A percentile compares a stretch with the other conserved stretches of the same genome.
Evolutionary conservation across 2,888 invertebrate species (phyloP).

Genomic region (Phaonia tiefii): DNA sequence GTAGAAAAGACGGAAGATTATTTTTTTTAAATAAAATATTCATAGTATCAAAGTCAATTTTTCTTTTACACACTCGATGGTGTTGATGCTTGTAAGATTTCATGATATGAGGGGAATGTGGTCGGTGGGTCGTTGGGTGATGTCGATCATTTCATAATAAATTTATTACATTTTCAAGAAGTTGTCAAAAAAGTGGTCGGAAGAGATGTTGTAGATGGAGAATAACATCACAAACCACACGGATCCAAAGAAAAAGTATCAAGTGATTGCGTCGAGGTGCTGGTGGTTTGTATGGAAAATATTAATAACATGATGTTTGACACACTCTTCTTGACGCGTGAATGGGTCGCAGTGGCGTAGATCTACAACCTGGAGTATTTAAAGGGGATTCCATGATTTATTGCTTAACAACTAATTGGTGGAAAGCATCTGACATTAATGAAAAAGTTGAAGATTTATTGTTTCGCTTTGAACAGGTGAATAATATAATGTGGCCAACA

Average conservation of each 20-base stretch:
- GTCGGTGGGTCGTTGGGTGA: background rate
- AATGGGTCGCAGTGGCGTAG: background rate
- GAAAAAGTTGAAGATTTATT: too few relatives aligned
- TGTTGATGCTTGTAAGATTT: background rate
- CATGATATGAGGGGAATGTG: background rate
- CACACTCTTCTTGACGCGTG: background rate
- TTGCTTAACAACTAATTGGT: background rate
- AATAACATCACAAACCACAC: background rate
- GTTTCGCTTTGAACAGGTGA: too few relatives aligned
- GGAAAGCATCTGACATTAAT: background rate
- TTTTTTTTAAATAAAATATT: background rate
- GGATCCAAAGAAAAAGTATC: background rate
- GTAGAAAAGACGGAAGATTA: background rate
- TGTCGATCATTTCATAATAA: slow-evolving; percentile 25
- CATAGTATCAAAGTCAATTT: too few relatives aligned
- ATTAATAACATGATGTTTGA: slow-evolving; percentile 24
- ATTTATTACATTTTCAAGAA: slow-evolving; percentile 38
- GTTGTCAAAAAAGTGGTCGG: slow-evolving; percentile 35
- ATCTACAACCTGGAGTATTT: background rate
- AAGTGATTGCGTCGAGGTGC: background rate
- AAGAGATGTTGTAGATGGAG: background rate
- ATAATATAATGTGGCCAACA: too few relatives aligned
- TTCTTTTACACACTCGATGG: background rate
- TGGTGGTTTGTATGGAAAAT: background rate
- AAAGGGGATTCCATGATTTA: background rate